phyloP scores from a whole-genome alignment of 2,888 invertebrate species.

The Oligia latruncula region DNA sequence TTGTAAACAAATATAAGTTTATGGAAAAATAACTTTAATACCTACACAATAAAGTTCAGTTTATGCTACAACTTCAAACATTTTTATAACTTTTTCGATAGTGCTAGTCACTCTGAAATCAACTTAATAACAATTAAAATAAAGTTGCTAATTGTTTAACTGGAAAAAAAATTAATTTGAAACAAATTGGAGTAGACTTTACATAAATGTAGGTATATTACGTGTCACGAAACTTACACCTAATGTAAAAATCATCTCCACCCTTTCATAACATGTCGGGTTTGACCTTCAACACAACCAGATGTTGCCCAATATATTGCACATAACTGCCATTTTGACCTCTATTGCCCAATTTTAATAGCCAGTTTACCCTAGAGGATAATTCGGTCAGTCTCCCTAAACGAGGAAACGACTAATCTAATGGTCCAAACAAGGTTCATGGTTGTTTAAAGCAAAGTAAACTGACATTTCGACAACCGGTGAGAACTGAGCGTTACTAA shows the following conservation, averaged over 20 bases:
- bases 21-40: no score
- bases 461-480: not conserved
- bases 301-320: constrained; percentile 17
- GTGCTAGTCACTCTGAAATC: no score
- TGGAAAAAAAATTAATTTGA: no score
- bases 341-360: constrained; percentile 15
- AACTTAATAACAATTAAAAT: no score
- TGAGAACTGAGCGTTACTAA: not conserved
- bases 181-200: no score
- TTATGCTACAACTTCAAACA: no score
- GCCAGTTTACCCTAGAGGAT: not conserved
- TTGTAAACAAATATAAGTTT: no score
- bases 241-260: constrained; percentile 28
- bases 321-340: constrained; percentile 11
- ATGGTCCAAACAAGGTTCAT: not conserved
- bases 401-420: constrained; percentile 29
- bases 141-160: no score
- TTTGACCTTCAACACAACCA: constrained; percentile 1
- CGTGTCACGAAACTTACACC: not conserved
- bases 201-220: not conserved
- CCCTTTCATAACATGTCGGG: constrained; percentile 15
- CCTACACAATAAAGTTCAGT: no score
- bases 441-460: constrained; percentile 3
- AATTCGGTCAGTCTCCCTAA: constrained; percentile 8
- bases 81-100: no score